Conservation (phyloP, 2,113 vertebrate genomes). For the Carassius auratus region DNA sequence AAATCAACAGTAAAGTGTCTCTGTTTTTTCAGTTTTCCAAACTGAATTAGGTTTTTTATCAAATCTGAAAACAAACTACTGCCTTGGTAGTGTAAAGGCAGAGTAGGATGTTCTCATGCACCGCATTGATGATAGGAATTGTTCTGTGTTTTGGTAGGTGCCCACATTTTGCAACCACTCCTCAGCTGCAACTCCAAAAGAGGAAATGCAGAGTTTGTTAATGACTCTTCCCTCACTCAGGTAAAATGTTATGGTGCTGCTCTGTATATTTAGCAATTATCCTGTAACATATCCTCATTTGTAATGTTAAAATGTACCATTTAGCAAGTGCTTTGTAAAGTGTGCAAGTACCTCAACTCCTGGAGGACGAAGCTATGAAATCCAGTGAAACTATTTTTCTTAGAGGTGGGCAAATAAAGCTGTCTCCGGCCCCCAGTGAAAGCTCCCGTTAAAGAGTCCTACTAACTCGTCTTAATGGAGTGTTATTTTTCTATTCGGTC, state of each 20-base stretch:
- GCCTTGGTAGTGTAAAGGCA: not conserved
- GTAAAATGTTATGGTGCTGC: not conserved
- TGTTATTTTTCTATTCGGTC: constrained; percentile 58
- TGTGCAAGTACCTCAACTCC: not conserved
- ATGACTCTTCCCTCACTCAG: constrained; percentile 6
- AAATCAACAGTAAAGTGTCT: not conserved
- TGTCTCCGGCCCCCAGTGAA: constrained; percentile 22
- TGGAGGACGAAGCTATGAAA: constrained; percentile 34
- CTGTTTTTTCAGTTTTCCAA: not conserved
- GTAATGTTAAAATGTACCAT: constrained; percentile 5
- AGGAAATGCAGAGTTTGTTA: constrained; percentile 5
- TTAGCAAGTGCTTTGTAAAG: not conserved
- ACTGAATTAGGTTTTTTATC: not conserved
- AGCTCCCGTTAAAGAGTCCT: constrained; percentile 1
- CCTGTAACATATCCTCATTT: not conserved
- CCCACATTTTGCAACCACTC: not conserved
- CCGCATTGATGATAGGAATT: not conserved
- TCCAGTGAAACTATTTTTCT: constrained; percentile 41
- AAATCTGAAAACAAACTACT: not conserved
- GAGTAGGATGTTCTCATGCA: not conserved
- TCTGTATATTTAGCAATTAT: constrained; percentile 30
- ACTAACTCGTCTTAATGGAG: constrained; percentile 51
- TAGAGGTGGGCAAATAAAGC: constrained; percentile 21
- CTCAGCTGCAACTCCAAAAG: not conserved
- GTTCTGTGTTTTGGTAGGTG: constrained; percentile 5